phyloP scores from a whole-genome alignment of 2,797 vertebrate species.

The Pteropus rufus region DNA sequence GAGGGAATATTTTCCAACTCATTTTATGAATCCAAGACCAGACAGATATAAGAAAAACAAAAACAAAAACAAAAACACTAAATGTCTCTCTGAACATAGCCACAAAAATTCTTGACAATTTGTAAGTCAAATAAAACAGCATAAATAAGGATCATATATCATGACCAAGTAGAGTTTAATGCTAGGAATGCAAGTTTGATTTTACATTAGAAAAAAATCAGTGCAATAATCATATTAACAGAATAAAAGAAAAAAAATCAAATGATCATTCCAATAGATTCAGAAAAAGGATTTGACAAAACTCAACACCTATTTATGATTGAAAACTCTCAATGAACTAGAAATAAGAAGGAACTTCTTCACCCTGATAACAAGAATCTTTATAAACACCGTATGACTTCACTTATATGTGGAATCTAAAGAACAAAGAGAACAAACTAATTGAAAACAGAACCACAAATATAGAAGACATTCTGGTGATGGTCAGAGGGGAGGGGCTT shows the following conservation, averaged over 20 bases:
- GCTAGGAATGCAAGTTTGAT: background rate
- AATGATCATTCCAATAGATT: background rate
- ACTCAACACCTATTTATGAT: background rate
- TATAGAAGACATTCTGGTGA: too few relatives aligned
- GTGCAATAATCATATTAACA: background rate
- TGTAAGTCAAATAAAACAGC: background rate
- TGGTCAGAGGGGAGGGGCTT: too few relatives aligned
- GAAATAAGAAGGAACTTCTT: background rate
- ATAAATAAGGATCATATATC: background rate
- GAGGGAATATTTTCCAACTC: too few relatives aligned
- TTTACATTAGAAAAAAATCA: constrained; percentile 5
- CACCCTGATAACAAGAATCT: too few relatives aligned
- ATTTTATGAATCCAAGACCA: background rate
- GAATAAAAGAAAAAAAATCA: constrained; percentile 8
- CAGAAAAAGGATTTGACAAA: background rate
- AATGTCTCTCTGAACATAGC: background rate
- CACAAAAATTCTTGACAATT: background rate
- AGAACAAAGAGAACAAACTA: too few relatives aligned
- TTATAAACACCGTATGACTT: too few relatives aligned
- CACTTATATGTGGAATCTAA: too few relatives aligned
- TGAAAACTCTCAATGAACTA: background rate
- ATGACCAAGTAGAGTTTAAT: background rate
- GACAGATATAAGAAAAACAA: background rate
- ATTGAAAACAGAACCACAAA: too few relatives aligned
- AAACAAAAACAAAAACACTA: background rate